phyloP scores from a whole-genome alignment of 2,113 vertebrate genomes.

The Centropus unirufus region DNA sequence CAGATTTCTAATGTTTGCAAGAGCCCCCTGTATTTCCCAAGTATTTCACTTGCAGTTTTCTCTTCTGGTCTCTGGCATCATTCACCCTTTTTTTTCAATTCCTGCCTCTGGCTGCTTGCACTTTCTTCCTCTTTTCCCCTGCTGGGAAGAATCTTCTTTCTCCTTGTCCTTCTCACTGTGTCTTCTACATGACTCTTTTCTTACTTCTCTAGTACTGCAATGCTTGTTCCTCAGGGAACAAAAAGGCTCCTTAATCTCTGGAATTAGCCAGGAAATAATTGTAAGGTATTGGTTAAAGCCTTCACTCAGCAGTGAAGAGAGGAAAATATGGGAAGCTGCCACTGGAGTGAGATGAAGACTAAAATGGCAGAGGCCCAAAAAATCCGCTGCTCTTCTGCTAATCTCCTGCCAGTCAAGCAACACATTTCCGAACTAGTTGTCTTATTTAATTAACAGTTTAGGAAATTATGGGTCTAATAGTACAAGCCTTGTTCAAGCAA shows the following conservation, averaged over 20 bases:
- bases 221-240: background rate
- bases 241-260: background rate
- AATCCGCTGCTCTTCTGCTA: background rate
- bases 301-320: background rate
- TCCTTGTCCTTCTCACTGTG: background rate
- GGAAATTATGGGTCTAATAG: background rate
- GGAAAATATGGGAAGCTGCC: background rate
- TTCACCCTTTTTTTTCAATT: background rate
- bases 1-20: background rate
- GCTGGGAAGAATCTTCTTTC: background rate
- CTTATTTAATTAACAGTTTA: conserved; percentile 8
- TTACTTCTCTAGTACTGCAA: background rate
- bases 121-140: background rate
- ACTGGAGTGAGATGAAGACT: background rate
- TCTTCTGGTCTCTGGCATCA: background rate
- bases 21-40: background rate
- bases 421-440: background rate
- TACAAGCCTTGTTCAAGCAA: background rate
- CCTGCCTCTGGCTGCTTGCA: background rate
- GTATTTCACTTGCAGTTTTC: background rate
- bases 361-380: background rate
- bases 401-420: background rate
- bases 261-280: background rate
- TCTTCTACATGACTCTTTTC: background rate
- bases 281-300: background rate